Conservation (phyloP, 1,140 invertebrate genomes). For the Brachystomella parvula region DNA sequence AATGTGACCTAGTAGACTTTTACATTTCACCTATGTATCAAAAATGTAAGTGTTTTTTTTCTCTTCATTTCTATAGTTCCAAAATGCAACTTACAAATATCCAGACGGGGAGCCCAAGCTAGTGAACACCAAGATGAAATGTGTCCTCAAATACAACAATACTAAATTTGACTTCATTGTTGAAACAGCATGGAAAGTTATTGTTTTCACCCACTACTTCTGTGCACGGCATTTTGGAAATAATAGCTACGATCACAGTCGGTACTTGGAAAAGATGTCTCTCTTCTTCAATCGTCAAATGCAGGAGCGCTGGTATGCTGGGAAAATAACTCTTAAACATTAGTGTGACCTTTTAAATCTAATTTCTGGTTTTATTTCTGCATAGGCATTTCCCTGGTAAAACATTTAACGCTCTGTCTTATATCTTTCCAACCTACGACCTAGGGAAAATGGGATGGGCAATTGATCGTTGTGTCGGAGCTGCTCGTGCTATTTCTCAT, state of each 20-base stretch:
- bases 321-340: not conserved
- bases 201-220: conserved; percentile 20
- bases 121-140: not conserved
- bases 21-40: not conserved
- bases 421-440: conserved; percentile 7
- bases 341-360: not conserved
- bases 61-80: not conserved
- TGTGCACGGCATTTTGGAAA: conserved; percentile 12
- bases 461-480: conserved; percentile 19
- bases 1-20: too few species aligned
- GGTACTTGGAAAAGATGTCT: conserved; percentile 9
- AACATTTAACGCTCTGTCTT: not conserved
- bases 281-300: conserved; percentile 16
- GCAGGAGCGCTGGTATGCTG: conserved; percentile 17
- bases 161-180: conserved; percentile 10
- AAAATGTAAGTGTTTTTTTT: not conserved
- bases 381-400: not conserved
- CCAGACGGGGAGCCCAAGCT: not conserved
- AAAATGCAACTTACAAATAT: not conserved
- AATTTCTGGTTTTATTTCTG: too few species aligned
- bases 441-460: conserved; percentile 11
- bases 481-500: conserved; percentile 4
- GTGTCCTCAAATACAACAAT: conserved; percentile 3
- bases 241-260: conserved; percentile 5
- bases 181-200: conserved; percentile 16